Conservation (phyloP, 2,797 vertebrate genomes). For the Salmo trutta region DNA sequence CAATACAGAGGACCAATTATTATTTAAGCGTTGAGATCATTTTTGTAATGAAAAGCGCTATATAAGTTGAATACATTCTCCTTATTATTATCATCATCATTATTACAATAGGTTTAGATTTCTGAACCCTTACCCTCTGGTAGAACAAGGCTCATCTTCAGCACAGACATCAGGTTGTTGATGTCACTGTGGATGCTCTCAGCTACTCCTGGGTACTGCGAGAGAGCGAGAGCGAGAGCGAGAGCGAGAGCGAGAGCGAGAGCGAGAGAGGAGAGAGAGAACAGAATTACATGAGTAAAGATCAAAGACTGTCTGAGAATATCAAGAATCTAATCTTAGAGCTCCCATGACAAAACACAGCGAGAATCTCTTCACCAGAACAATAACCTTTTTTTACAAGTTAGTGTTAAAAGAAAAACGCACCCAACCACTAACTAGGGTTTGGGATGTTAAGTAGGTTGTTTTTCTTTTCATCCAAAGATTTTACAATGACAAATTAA, state of each 20-base stretch:
- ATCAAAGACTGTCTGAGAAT: background rate
- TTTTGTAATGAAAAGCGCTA: background rate
- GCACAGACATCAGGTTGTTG: conserved; percentile 84
- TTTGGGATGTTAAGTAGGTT: too few species aligned
- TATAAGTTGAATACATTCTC: background rate
- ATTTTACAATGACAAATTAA: too few species aligned
- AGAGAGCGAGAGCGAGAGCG: background rate
- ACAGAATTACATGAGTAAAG: background rate
- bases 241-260: background rate
- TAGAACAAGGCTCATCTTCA: conserved; percentile 81
- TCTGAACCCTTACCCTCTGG: conserved; percentile 78
- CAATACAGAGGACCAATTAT: background rate
- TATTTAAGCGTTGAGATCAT: background rate
- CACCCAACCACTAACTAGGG: too few species aligned
- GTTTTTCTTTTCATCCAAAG: too few species aligned
- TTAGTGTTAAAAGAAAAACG: too few species aligned
- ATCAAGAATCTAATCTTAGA: background rate
- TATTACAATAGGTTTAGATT: background rate
- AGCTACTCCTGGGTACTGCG: conserved; percentile 88
- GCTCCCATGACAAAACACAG: background rate
- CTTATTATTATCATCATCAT: background rate
- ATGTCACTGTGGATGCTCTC: conserved; percentile 89
- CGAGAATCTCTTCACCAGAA: background rate
- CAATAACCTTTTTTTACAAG: too few species aligned
- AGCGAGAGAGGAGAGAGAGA: background rate